Conservation (phyloP, 2,113 vertebrate genomes). For the Zapornia atra region DNA sequence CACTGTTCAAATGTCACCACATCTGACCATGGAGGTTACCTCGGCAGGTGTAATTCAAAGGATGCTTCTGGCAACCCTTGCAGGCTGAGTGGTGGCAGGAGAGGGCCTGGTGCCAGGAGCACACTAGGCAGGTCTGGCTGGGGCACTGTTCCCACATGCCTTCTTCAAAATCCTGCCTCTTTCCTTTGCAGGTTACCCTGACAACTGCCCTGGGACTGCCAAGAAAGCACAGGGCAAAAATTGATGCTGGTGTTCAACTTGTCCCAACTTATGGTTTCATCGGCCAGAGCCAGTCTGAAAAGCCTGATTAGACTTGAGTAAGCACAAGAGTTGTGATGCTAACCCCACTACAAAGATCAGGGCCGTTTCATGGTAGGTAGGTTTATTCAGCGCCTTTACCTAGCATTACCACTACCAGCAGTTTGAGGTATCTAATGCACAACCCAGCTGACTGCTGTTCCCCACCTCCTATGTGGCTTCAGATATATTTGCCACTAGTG, state of each 20-base stretch:
- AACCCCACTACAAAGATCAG: background rate
- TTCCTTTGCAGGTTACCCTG: background rate
- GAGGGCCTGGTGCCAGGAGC: background rate
- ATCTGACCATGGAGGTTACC: background rate
- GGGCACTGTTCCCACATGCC: background rate
- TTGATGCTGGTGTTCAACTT: background rate
- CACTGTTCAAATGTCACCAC: background rate
- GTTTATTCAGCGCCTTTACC: background rate
- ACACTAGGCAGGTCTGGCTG: accelerated
- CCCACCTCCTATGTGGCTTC: background rate
- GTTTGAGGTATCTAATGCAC: background rate
- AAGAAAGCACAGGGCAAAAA: background rate
- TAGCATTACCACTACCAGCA: background rate
- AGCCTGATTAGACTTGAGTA: background rate
- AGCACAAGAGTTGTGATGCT: background rate
- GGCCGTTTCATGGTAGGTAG: background rate
- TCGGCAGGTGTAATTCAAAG: background rate
- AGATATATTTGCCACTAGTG: background rate
- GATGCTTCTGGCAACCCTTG: accelerated
- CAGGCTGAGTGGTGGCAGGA: background rate
- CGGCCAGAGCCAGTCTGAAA: accelerated
- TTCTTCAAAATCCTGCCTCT: background rate
- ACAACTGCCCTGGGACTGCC: background rate
- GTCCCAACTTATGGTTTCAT: background rate
- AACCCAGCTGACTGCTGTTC: background rate